phyloP scores from a whole-genome alignment of 92 coral and sea anemone genomes.

The Muricea muricata region DNA sequence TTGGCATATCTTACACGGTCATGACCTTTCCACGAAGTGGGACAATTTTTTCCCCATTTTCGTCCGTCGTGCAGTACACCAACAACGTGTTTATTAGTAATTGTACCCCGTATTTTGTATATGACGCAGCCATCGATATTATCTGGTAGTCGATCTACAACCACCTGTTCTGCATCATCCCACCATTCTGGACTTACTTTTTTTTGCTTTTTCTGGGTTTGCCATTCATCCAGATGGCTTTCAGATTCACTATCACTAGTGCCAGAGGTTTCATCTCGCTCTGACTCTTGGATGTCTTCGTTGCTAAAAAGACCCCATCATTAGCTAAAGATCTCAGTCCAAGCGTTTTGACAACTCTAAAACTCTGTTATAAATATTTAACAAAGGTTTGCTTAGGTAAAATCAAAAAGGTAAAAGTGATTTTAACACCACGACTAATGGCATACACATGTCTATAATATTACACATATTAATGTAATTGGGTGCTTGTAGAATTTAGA shows the following conservation, averaged over 20 bases:
- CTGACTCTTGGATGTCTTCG: too few relatives aligned
- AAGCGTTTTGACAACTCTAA: too few relatives aligned
- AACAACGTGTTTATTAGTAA: not conserved
- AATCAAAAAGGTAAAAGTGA: too few relatives aligned
- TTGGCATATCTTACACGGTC: constrained; percentile 61
- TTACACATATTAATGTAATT: too few relatives aligned
- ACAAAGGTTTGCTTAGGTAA: too few relatives aligned
- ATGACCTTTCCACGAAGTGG: constrained; percentile 64
- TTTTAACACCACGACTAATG: too few relatives aligned
- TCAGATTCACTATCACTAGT: not conserved
- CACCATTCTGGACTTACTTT: constrained; percentile 35
- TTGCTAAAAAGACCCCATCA: too few relatives aligned
- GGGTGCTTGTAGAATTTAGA: too few relatives aligned
- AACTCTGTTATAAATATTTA: too few relatives aligned
- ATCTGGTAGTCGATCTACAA: constrained; percentile 56
- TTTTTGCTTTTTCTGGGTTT: constrained; percentile 32
- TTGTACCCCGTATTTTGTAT: constrained; percentile 29
- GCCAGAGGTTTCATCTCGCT: too few relatives aligned
- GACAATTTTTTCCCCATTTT: constrained; percentile 71
- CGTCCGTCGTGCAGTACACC: constrained; percentile 42
- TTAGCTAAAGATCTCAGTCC: too few relatives aligned
- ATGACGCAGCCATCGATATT: constrained; percentile 64
- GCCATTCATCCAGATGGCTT: not conserved
- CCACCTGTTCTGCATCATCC: constrained; percentile 23
- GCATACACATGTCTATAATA: too few relatives aligned